These are phyloP conservation scores for Coenonympha glycerion DNA, from an alignment of 2,888 invertebrate genomes.

Conservation along the genomic window DNA sequence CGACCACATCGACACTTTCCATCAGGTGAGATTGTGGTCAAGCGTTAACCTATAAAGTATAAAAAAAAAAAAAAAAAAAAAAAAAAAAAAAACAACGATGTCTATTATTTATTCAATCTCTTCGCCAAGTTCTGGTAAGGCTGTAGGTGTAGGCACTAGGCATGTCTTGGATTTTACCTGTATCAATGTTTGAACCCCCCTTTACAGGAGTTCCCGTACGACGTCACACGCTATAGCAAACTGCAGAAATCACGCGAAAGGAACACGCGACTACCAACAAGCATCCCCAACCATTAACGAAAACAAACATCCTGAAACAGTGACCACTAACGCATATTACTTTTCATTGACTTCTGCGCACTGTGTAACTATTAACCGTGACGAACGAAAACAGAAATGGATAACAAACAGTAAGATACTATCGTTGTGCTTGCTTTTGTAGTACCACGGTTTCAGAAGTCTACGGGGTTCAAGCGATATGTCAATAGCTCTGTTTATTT, in stretches of 20 bases:
- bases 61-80: too few relatives aligned
- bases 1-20: too few relatives aligned
- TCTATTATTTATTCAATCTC: too few relatives aligned
- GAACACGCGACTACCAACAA: slow-evolving; percentile 51
- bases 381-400: slow-evolving; percentile 7
- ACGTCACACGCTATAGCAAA: slow-evolving; percentile 67
- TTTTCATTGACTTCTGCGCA: not conserved
- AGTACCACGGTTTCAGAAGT: not conserved
- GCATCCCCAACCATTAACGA: not conserved
- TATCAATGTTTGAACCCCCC: slow-evolving; percentile 44
- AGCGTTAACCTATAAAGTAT: too few relatives aligned
- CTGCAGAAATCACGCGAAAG: slow-evolving; percentile 69
- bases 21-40: too few relatives aligned
- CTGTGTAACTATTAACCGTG: too few relatives aligned
- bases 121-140: too few relatives aligned
- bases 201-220: slow-evolving; percentile 53
- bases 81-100: too few relatives aligned
- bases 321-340: not conserved
- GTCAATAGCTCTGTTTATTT: slow-evolving; percentile 69
- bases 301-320: not conserved
- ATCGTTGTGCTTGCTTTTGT: not conserved
- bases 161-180: not conserved
- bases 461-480: slow-evolving; percentile 44
- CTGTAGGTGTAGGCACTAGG: not conserved
- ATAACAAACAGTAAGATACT: not conserved